Evolutionary conservation across 2,888 invertebrate species (phyloP).

Genomic region (Balanococcus diminutus): DNA sequence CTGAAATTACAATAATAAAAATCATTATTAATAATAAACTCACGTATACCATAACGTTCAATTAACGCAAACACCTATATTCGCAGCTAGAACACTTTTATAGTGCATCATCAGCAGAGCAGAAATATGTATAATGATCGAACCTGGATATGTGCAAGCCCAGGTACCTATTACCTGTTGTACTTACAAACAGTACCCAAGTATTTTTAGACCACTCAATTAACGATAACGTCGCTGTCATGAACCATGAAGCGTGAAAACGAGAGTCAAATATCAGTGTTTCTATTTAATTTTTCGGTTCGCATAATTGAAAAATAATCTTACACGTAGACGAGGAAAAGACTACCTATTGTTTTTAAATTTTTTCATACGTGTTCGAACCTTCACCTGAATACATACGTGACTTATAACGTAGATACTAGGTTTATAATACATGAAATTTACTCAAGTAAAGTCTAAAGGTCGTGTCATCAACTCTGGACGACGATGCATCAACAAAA

Average conservation of each 20-base stretch:
- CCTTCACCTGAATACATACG: slow-evolving; percentile 15
- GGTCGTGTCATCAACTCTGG: neutral
- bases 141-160: too few relatives aligned
- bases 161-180: too few relatives aligned
- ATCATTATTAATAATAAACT: neutral
- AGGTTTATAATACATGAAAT: neutral
- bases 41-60: neutral
- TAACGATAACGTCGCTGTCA: neutral
- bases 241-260: neutral
- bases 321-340: neutral
- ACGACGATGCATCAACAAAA: neutral
- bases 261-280: neutral
- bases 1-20: slow-evolving; percentile 65
- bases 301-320: neutral
- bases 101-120: neutral
- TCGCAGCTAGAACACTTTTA: too few relatives aligned
- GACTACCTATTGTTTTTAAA: neutral
- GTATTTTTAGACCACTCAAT: neutral
- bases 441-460: neutral
- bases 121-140: too few relatives aligned
- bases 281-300: neutral
- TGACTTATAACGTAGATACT: too few relatives aligned
- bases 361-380: neutral
- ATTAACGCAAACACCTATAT: neutral
- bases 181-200: too few relatives aligned